A percentile compares a stretch with the other conserved stretches of the same genome.
These are phyloP conservation scores for Holothuria leucospilota DNA, from an alignment of 53 echinoderm and acorn worm species.

Conservation along the genomic window DNA sequence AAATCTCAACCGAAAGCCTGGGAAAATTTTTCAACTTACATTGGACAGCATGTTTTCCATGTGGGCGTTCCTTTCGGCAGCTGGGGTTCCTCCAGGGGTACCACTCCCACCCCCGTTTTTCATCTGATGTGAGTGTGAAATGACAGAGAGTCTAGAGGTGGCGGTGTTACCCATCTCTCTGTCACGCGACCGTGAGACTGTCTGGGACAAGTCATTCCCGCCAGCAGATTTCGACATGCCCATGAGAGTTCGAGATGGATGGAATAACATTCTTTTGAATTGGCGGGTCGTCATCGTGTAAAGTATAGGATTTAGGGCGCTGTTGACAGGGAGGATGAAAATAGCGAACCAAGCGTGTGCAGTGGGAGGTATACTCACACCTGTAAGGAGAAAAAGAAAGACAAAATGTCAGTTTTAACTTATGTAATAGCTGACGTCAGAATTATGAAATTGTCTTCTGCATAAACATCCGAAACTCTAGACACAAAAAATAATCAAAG, in stretches of 20 bases:
- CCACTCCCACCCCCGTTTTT: background rate
- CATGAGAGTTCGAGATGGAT: constrained; percentile 39
- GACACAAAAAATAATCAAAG: too few relatives aligned
- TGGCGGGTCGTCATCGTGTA: constrained; percentile 95
- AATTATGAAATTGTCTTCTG: background rate
- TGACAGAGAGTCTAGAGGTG: constrained; percentile 83
- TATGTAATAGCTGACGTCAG: background rate
- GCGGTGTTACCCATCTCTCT: constrained; percentile 66
- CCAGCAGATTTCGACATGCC: constrained; percentile 52
- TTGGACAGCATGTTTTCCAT: constrained; percentile 1
- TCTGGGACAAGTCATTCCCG: constrained; percentile 48
- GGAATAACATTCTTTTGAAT: constrained; percentile 82
- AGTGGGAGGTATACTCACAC: constrained; percentile 67
- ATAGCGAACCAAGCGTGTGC: constrained; percentile 96
- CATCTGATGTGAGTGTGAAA: constrained; percentile 54
- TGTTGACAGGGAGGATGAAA: constrained; percentile 90
- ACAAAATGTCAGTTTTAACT: background rate
- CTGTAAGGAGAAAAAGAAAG: constrained; percentile 42
- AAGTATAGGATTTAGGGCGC: constrained; percentile 91
- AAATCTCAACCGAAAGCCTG: too few relatives aligned
- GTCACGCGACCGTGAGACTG: constrained; percentile 42
- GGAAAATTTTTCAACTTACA: too few relatives aligned
- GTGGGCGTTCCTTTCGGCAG: background rate
- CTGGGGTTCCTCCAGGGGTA: constrained; percentile 2
- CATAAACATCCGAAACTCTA: too few relatives aligned